Evolutionary conservation across 2,888 invertebrate genomes (phyloP).

Genomic region (Diarsia rubi): DNA sequence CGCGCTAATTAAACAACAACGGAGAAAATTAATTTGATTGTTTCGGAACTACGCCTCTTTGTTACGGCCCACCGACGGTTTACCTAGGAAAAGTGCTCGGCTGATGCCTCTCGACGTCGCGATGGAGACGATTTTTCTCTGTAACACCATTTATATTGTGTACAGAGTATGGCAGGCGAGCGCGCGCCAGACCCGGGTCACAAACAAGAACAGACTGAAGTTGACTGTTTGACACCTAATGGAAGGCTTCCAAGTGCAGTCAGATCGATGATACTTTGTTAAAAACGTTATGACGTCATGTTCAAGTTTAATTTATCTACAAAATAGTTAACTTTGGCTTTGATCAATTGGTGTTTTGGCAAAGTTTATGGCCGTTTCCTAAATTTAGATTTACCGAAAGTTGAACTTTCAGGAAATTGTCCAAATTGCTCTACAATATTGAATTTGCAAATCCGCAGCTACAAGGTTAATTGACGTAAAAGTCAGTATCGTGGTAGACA

Average conservation of each 20-base stretch:
- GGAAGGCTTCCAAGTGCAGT: constrained; percentile 84
- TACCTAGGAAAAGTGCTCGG: constrained; percentile 85
- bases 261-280: constrained; percentile 72
- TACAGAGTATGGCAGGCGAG: constrained; percentile 70
- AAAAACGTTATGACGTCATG: constrained; percentile 67
- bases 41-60: constrained; percentile 88
- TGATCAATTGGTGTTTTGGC: background rate
- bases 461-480: constrained; percentile 59
- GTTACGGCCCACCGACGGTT: constrained; percentile 83
- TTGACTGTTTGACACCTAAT: constrained; percentile 79
- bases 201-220: constrained; percentile 80
- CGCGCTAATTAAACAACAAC: constrained; percentile 91
- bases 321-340: background rate
- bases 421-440: constrained; percentile 11
- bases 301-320: constrained; percentile 1
- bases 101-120: constrained; percentile 75
- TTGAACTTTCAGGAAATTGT: constrained; percentile 4
- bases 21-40: constrained; percentile 90
- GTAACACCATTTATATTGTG: constrained; percentile 76
- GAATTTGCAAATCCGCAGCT: constrained; percentile 38
- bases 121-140: constrained; percentile 72
- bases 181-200: constrained; percentile 77
- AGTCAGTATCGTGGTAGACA: constrained; percentile 68
- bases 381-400: background rate
- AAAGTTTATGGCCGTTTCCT: background rate